Evolutionary conservation across 2,888 invertebrate genomes (phyloP).

Genomic region (Vanessa cardui): DNA sequence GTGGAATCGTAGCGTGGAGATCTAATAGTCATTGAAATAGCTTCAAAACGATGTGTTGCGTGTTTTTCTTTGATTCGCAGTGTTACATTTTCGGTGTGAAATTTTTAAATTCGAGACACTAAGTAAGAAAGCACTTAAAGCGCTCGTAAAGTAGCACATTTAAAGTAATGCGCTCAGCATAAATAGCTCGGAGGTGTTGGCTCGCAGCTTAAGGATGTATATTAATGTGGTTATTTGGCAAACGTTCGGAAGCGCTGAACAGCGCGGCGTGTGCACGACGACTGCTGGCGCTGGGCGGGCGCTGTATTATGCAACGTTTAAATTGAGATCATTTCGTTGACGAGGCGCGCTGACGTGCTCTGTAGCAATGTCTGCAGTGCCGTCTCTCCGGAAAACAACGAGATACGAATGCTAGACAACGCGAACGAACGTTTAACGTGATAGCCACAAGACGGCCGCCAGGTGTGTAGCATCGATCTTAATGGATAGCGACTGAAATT

Average conservation of each 20-base stretch:
- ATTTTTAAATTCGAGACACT: slow-evolving; percentile 3
- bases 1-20: no score
- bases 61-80: no score
- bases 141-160: slow-evolving; percentile 11
- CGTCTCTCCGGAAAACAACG: neutral
- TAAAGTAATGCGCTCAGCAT: slow-evolving; percentile 3
- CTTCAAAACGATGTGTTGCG: no score
- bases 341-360: neutral
- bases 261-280: neutral
- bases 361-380: neutral
- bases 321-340: slow-evolving; percentile 9
- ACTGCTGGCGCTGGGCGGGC: neutral
- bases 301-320: neutral
- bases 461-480: no score
- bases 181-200: slow-evolving; percentile 10
- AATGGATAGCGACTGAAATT: no score
- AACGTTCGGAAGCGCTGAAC: neutral
- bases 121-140: neutral
- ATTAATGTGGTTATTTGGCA: slow-evolving; percentile 25
- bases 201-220: slow-evolving; percentile 11
- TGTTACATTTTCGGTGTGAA: neutral
- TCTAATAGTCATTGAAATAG: no score
- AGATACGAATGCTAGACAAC: no score
- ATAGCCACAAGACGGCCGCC: no score
- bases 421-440: no score